phyloP scores from a whole-genome alignment of 2,113 vertebrate species.

The Sapayoa aenigma region DNA sequence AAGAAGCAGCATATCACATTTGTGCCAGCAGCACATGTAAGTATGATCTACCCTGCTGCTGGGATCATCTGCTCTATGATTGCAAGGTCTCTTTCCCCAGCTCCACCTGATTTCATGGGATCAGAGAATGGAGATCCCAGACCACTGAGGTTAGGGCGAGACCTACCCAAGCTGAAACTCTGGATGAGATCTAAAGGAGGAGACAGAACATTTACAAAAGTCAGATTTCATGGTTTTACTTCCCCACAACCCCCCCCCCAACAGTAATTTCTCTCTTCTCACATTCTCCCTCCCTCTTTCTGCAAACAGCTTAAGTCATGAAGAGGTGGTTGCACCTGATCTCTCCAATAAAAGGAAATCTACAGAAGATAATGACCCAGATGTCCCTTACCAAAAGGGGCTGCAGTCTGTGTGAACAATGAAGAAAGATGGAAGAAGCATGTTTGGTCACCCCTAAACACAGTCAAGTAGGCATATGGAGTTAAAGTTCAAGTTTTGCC shows the following conservation, averaged over 20 bases:
- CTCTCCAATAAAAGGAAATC: background rate
- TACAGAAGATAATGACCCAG: background rate
- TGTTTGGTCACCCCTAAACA: background rate
- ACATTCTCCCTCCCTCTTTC: background rate
- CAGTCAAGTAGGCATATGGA: rapidly evolving
- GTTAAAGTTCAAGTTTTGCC: background rate
- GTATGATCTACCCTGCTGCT: background rate
- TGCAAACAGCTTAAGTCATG: background rate
- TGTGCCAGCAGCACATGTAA: background rate
- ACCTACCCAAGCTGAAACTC: slow-evolving; percentile 59
- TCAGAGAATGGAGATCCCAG: slow-evolving; percentile 23
- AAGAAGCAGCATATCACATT: background rate
- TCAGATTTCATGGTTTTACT: background rate
- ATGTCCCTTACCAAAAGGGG: background rate
- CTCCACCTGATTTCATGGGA: slow-evolving; percentile 28
- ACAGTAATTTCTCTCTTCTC: background rate
- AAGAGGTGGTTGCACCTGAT: background rate
- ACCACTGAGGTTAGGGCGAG: background rate
- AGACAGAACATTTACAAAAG: slow-evolving; percentile 39
- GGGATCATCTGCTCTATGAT: background rate
- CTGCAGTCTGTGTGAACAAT: background rate
- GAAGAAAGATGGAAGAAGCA: background rate
- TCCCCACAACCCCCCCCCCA: background rate
- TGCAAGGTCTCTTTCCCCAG: background rate
- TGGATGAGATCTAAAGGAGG: slow-evolving; percentile 49